Percentiles rank a stretch among this genome's conserved stretches.
Evolutionary conservation across 2,888 invertebrate species (phyloP).

Genomic region (Raillietiella orientalis): DNA sequence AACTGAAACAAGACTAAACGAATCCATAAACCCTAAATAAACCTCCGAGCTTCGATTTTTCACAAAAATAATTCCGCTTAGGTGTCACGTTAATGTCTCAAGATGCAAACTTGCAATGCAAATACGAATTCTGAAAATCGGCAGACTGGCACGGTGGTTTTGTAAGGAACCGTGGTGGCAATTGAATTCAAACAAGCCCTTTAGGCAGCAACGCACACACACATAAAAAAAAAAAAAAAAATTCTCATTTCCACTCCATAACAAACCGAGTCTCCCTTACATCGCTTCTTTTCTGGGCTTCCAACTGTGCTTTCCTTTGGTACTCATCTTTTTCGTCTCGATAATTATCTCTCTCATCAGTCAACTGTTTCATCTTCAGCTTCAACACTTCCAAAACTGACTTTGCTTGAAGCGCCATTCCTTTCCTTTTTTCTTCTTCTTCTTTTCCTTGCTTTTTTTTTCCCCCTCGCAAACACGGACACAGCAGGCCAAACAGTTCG

Average conservation of each 20-base stretch:
- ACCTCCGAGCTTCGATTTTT: no score
- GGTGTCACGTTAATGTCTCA: neutral
- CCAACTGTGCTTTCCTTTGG: conserved; percentile 74
- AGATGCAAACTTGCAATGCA: neutral
- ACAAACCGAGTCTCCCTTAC: conserved; percentile 24
- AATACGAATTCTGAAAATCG: no score
- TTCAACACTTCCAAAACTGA: conserved; percentile 85
- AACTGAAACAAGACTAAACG: no score
- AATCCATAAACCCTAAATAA: no score
- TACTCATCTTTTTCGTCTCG: conserved; percentile 91
- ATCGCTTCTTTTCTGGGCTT: conserved; percentile 89
- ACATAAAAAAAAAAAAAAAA: conserved; percentile 4
- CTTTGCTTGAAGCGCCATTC: conserved; percentile 27
- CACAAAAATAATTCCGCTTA: neutral
- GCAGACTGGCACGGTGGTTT: no score
- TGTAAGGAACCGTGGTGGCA: no score
- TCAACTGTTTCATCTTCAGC: conserved; percentile 97
- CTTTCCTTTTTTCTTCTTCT: neutral
- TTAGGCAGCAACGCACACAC: no score
- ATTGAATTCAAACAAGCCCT: no score
- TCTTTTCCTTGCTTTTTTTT: conserved; percentile 3
- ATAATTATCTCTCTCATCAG: conserved; percentile 95
- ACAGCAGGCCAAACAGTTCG: conserved; percentile 1
- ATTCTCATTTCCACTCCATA: neutral
- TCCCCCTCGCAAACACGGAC: neutral